Evolutionary conservation across 2,113 vertebrate species (phyloP).

Genomic region (Bubalus kerabau): DNA sequence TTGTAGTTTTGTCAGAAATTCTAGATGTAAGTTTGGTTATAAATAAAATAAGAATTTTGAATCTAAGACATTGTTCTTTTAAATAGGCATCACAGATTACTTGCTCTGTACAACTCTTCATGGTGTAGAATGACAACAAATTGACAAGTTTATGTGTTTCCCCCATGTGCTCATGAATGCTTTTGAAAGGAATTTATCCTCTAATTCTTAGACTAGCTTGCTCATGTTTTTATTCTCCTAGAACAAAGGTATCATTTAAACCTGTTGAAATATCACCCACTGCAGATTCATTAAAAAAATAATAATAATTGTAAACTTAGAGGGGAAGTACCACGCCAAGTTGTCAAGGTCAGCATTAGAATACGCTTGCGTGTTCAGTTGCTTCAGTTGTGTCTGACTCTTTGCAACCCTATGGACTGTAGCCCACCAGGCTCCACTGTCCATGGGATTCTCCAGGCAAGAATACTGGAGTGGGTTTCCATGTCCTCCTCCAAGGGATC

Average conservation of each 20-base stretch:
- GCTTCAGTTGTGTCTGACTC: background rate
- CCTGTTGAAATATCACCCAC: background rate
- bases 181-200: background rate
- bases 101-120: background rate
- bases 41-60: background rate
- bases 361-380: background rate
- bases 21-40: background rate
- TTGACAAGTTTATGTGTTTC: background rate
- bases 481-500: background rate
- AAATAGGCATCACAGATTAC: background rate
- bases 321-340: background rate
- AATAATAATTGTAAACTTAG: background rate
- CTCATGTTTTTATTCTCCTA: background rate
- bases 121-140: background rate
- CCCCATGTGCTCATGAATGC: background rate
- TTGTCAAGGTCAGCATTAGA: background rate
- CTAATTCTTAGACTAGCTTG: background rate
- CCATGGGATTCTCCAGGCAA: background rate
- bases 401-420: background rate
- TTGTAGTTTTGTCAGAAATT: background rate
- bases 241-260: background rate
- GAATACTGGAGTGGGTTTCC: background rate
- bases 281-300: background rate
- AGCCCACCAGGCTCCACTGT: background rate
- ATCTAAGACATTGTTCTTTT: background rate